Conservation (phyloP, 2,797 vertebrate species). For the Rhinichthys osculus region DNA sequence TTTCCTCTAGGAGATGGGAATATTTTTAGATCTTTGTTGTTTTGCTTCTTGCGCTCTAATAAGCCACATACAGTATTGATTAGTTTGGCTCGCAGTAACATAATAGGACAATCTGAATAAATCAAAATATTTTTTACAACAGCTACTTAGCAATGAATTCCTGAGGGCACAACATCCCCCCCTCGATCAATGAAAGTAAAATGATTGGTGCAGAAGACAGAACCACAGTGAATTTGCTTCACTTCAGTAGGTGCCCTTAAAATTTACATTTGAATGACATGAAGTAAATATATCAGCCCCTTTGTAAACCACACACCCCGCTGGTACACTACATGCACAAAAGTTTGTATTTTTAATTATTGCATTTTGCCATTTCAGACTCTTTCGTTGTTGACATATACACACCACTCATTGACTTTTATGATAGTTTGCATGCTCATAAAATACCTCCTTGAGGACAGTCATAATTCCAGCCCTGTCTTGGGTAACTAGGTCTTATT, state of each 20-base stretch:
- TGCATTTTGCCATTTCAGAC: background rate
- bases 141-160: conserved; percentile 77
- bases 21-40: conserved; percentile 7
- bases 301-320: background rate
- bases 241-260: conserved; percentile 80
- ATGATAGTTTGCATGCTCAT: background rate
- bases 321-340: background rate
- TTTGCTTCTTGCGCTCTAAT: conserved; percentile 20
- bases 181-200: conserved; percentile 78
- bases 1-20: conserved; percentile 24
- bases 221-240: conserved; percentile 80
- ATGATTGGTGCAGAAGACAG: conserved; percentile 79
- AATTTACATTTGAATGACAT: conserved; percentile 68
- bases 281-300: background rate
- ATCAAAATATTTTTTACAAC: conserved; percentile 49
- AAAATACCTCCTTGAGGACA: background rate
- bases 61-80: conserved; percentile 25
- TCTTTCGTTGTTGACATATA: background rate
- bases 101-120: conserved; percentile 53
- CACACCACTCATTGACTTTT: background rate
- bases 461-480: background rate
- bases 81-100: conserved; percentile 39
- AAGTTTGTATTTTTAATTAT: background rate
- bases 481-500: background rate
- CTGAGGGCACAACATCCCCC: conserved; percentile 67